Percentiles rank a stretch among this genome's conserved stretches.
Evolutionary conservation across 1,140 invertebrate species (phyloP).

Genomic region (Leguminivora glycinivorella): DNA sequence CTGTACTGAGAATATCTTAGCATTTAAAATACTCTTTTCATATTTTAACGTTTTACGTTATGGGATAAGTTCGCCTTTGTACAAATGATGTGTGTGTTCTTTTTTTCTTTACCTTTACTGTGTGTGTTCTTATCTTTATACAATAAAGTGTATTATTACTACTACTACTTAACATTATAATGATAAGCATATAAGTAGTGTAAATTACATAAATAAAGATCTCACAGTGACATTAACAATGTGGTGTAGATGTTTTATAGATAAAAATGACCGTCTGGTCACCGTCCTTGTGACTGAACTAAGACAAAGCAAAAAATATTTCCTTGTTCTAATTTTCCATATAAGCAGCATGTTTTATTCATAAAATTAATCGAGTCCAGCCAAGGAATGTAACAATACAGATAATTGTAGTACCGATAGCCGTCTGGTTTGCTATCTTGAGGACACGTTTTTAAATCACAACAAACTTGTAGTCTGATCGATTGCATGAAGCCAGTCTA

Average conservation of each 20-base stretch:
- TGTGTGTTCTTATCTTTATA: too few species aligned
- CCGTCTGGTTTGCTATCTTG: conserved; percentile 17
- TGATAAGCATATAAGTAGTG: conserved; percentile 10
- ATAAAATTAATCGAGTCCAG: conserved; percentile 21
- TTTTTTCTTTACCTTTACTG: too few species aligned
- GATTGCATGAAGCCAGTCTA: conserved; percentile 15
- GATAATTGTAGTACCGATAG: conserved; percentile 6
- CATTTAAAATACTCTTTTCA: too few species aligned
- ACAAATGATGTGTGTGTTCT: too few species aligned
- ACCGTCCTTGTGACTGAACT: conserved; percentile 15
- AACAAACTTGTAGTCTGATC: not conserved
- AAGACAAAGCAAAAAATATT: conserved; percentile 27
- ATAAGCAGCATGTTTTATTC: conserved; percentile 25
- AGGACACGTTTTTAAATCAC: conserved; percentile 18
- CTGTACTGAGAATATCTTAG: too few species aligned
- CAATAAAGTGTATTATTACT: too few species aligned
- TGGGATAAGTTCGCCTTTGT: too few species aligned
- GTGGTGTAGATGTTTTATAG: conserved; percentile 4
- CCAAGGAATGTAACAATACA: not conserved
- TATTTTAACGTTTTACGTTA: too few species aligned
- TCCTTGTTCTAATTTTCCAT: conserved; percentile 28
- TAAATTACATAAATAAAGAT: not conserved
- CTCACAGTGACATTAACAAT: conserved; percentile 11
- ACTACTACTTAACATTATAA: not conserved
- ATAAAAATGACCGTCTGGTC: conserved; percentile 5